These are phyloP conservation scores for Drosophila mayaguana DNA, from an alignment of 2,888 invertebrate species.

Conservation along the genomic window DNA sequence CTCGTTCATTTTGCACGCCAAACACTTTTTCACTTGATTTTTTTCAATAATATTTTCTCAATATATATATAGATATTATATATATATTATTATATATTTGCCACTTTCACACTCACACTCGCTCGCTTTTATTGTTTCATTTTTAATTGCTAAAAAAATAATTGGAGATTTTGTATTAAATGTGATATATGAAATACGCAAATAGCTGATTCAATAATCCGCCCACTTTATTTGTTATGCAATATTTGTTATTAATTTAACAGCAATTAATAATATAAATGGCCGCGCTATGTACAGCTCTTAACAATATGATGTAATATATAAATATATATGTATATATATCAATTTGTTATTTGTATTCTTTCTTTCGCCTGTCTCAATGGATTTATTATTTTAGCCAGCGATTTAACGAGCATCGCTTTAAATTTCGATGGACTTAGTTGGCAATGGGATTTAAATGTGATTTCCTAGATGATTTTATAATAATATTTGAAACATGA, in stretches of 20 bases:
- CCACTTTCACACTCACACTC: neutral
- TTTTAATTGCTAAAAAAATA: conserved; percentile 19
- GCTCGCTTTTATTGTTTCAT: conserved; percentile 30
- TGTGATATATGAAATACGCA: conserved; percentile 27
- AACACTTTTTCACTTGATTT: conserved; percentile 29
- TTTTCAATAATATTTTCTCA: conserved; percentile 2
- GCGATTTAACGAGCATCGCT: neutral
- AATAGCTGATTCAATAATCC: conserved; percentile 18
- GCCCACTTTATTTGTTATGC: conserved; percentile 17
- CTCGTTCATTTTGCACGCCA: conserved; percentile 34
- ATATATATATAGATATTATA: conserved; percentile 13
- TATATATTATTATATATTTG: conserved; percentile 6
- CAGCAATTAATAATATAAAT: conserved; percentile 23
- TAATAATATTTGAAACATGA: too few relatives aligned
- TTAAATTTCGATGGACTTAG: neutral
- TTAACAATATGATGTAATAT: neutral
- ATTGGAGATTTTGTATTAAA: conserved; percentile 10
- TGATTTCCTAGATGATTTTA: too few relatives aligned
- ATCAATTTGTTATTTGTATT: neutral
- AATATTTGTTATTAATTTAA: conserved; percentile 32
- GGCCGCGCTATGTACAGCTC: neutral
- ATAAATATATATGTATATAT: neutral
- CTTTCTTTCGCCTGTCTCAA: neutral
- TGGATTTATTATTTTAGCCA: neutral
- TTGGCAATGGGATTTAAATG: too few relatives aligned